A percentile compares a stretch with the other conserved stretches of the same genome.
Evolutionary conservation across 2,113 vertebrate species (phyloP).

Genomic region (Trichechus manatus): DNA sequence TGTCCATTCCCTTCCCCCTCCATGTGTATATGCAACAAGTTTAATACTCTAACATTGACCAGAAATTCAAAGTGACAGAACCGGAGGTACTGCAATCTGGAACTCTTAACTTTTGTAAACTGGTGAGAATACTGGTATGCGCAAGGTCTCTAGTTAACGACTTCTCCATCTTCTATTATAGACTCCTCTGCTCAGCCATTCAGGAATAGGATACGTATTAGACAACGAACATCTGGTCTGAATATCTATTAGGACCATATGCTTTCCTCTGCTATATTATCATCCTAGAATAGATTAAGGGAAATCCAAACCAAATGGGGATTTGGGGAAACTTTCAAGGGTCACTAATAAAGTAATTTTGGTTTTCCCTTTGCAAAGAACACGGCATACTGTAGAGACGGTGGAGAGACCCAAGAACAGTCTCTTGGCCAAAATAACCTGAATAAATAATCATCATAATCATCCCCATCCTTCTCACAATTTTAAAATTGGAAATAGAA

Average conservation of each 20-base stretch:
- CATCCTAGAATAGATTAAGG: conserved; percentile 85
- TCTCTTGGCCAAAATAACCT: conserved; percentile 82
- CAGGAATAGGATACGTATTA: conserved; percentile 86
- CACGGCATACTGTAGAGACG: conserved; percentile 33
- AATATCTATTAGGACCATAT: conserved; percentile 90
- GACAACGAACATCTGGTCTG: conserved; percentile 90
- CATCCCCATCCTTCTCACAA: conserved; percentile 31
- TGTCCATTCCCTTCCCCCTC: background rate
- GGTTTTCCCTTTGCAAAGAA: conserved; percentile 81
- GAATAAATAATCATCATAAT: conserved; percentile 60
- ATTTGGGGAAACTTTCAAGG: conserved; percentile 87
- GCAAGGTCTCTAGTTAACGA: conserved; percentile 86
- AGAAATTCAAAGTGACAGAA: conserved; percentile 90
- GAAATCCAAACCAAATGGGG: conserved; percentile 90
- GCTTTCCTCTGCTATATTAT: conserved; percentile 84
- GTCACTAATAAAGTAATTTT: conserved; percentile 89
- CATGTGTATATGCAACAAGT: conserved; percentile 39
- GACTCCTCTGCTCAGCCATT: conserved; percentile 80
- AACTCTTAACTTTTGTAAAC: conserved; percentile 88
- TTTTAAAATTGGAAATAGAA: conserved; percentile 79
- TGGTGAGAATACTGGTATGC: conserved; percentile 88
- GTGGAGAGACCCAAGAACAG: background rate
- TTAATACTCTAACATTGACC: conserved; percentile 87
- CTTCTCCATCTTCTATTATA: conserved; percentile 86
- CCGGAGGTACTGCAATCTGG: conserved; percentile 87